These are phyloP conservation scores for Orcinus orca DNA, from an alignment of 2,113 vertebrate species.

Conservation along the genomic window DNA sequence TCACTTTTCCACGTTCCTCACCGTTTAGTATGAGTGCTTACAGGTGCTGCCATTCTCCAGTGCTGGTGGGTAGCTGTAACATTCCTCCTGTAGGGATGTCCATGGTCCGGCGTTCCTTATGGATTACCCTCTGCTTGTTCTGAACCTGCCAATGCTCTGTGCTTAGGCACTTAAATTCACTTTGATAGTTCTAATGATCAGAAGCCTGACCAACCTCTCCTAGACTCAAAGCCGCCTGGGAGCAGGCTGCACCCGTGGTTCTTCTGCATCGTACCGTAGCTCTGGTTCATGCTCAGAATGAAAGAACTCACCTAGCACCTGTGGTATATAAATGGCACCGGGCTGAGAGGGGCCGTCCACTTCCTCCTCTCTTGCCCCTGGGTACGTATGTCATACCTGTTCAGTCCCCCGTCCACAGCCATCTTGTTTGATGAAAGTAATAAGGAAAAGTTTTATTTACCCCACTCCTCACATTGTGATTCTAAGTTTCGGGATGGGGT, in stretches of 20 bases:
- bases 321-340: not conserved
- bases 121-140: not conserved
- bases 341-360: not conserved
- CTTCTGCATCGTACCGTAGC: rapidly evolving
- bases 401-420: not conserved
- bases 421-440: not conserved
- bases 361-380: not conserved
- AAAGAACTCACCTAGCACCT: not conserved
- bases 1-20: not conserved
- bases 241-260: not conserved
- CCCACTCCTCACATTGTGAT: not conserved
- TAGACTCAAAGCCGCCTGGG: not conserved
- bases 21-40: no score
- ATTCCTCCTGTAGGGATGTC: not conserved
- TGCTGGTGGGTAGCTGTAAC: rapidly evolving
- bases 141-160: not conserved
- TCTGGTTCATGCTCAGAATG: not conserved
- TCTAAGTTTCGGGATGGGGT: not conserved
- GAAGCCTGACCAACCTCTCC: not conserved
- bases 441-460: not conserved
- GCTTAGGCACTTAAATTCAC: not conserved
- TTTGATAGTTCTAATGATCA: not conserved
- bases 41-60: not conserved
- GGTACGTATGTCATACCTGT: rapidly evolving
- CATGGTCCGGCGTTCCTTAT: not conserved